Evolutionary conservation across 1,140 invertebrate genomes (phyloP), one percentile per base, ranked within the genome.

Genomic region (Colletes latitarsis): DNA sequence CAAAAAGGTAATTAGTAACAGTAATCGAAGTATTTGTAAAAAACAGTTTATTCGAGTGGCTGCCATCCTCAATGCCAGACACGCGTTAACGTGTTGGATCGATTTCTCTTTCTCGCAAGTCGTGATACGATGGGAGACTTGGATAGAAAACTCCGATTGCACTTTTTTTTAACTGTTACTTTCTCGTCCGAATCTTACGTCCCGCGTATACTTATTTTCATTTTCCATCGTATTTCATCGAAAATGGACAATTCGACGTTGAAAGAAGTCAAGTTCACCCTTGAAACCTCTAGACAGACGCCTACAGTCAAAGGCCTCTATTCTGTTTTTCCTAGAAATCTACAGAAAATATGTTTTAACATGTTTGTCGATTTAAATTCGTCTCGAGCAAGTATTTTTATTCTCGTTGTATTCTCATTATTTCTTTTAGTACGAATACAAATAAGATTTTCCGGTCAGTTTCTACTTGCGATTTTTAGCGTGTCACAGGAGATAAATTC

Each of bases 21-120:
- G 10, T 12, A 12, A 49, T 12, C 10, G 8, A 1, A 41, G 10
- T 52, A 3, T 43, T 10, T 10, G 15, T 10, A 43, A 15, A n/a
- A 63, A n/a, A 12, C 52, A 78, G 21, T 60, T 80, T 52, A 43
- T 19, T 68, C 78, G 72, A 72, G 81, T 80, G 69, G 55, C 70
- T 80, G 72, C 81, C 69, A 77, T 80, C 77, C 82, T 78, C 84
- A 77, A 82, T 85, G 74, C 80, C 76, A 82, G 80, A 84, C 83
- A 79, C 88, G 88, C 85, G 88, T 88, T 87, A 89, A 88, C 86
- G 86, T 87, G 88, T 89, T 90, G 90, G 90, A 90, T 90, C 90
- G 89, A 89, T 91, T 90, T 72, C 87, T 82, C 83, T 89, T 88
- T 83, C 89, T 90, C 83, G 82, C 70, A 71, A 82, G 78, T 68